Conservation (phyloP, 2,797 vertebrate species). For the Eupleurogrammus muticus region DNA sequence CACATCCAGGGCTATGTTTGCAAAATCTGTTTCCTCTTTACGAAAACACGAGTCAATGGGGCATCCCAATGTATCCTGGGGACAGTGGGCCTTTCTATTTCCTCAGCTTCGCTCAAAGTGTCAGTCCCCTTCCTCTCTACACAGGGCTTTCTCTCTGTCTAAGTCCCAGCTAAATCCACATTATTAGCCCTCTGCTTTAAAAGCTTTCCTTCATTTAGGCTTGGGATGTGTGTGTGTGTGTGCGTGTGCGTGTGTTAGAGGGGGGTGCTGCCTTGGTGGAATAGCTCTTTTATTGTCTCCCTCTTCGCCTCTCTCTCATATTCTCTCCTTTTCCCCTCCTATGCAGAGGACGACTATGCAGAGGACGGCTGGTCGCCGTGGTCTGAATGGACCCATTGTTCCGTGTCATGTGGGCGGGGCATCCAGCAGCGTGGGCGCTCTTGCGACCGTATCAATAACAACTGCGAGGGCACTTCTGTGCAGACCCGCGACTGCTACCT, state of each 20-base stretch:
- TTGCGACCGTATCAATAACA: slow-evolving; percentile 98
- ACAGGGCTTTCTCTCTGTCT: slow-evolving; percentile 62
- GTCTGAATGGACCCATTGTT: slow-evolving; percentile 99
- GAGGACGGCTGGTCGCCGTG: slow-evolving; percentile 98
- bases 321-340: slow-evolving; percentile 68
- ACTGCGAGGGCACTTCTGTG: slow-evolving; percentile 96
- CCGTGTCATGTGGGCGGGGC: slow-evolving; percentile 95
- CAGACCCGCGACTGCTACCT: slow-evolving; percentile 97
- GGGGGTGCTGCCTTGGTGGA: slow-evolving; percentile 68
- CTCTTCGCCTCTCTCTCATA: slow-evolving; percentile 55
- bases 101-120: slow-evolving; percentile 35
- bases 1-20: slow-evolving; percentile 61
- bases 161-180: slow-evolving; percentile 69
- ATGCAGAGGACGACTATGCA: slow-evolving; percentile 92
- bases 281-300: slow-evolving; percentile 80
- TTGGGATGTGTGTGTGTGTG: slow-evolving; percentile 52
- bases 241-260: background rate
- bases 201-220: slow-evolving; percentile 73
- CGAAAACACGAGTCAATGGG: slow-evolving; percentile 66
- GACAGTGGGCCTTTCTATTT: slow-evolving; percentile 65
- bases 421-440: slow-evolving; percentile 98
- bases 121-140: slow-evolving; percentile 50
- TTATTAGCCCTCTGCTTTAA: slow-evolving; percentile 72
- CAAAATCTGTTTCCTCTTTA: slow-evolving; percentile 68
- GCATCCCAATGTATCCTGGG: slow-evolving; percentile 65